Evolutionary conservation across 2,888 invertebrate species (phyloP), one percentile per base, ranked within the genome.

Genomic region (Argyra leucocephala): DNA sequence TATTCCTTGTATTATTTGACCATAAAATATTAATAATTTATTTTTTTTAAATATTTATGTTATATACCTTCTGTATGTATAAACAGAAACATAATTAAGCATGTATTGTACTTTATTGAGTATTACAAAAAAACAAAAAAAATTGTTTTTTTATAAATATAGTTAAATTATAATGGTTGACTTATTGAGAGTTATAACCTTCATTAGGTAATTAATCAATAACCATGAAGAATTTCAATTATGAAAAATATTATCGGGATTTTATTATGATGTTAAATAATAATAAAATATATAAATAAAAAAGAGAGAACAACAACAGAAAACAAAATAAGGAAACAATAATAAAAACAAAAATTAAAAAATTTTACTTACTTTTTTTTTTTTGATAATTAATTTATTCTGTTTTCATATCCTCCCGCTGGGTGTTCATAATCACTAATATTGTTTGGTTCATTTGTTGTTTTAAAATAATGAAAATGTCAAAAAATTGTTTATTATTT

Each of bases 151-250:
- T 31, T 31, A 31, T 31, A 10, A 31, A 10, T 31, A 31, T 31
- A 48, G 48, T 48, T 48, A 48, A 48, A 48, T 48, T 48, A 48
- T 48, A 48, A 48, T 48, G 48, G 48, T 48, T n/a, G 48, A 48
- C 18, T 48, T 48, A 48, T 48, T 48, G 48, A 48, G 48, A 48
- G 48, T 48, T 48, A 48, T 48, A 48, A 15, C 48, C 48, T 48
- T 48, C 48, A 48, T 48, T 48, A 48, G 48, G 48, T 48, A 48
- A 48, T 48, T 48, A 48, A 48, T 48, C 48, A 48, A 48, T 48
- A 48, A 48, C 48, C 48, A 48, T 48, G 48, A 48, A 48, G 48
- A 48, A 48, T 48, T 48, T 48, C 48, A 48, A 48, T 48, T 48
- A 48, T 48, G 9, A 15, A 37, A 48, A 31, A 48, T 48, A 15